Base-by-base conservation (phyloP, 2,113 vertebrate genomes). In the Puma concolor region DNA sequence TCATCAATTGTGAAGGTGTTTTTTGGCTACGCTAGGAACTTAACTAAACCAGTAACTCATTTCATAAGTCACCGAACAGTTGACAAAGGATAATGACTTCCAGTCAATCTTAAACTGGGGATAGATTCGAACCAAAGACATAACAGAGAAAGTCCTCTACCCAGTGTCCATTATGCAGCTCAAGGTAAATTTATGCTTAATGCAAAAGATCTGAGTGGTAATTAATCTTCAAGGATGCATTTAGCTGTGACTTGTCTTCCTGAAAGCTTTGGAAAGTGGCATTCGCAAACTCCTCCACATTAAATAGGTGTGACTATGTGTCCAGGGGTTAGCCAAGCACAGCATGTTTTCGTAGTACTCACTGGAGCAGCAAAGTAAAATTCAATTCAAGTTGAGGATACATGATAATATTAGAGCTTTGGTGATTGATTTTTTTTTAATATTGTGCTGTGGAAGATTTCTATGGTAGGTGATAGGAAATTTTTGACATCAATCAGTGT, bases 61-160 rank as follows among this genome's bases (percentile, higher is more conserved):
- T 94, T 96, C 38, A 36, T 91, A 97, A 97, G 50, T 97, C 90
- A 93, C 52, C 2, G 17, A 95, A 83, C 15, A 69, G 92, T 77
- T 97, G 95, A 97, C 94, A 97, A 88, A 96, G 15, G 93, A 52
- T 97, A 98, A 98, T 96, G 96, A 95, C 91, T 98, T 98, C 66
- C 91, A 93, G 80, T 94, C 95, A 89, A 1, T 96, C 74, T 92
- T 76, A 67, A 92, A n/a, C 17, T n/a, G 36, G 57, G 36, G 52
- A 77, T 77, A 97, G 90, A 96, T 92, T 92, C 57, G 80, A 96
- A 74, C 72, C 85, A 91, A 96, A 96, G 91, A 91, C 54, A 63
- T n/a, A 86, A 87, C 96, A 38, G 92, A 77, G 87, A 87, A 96
- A 92, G 63, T 60, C 64, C 66, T 95, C 52, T 74, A 66, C 66